Base-by-base conservation (phyloP, 2,113 vertebrate genomes). In the Cebidichthys violaceus region DNA sequence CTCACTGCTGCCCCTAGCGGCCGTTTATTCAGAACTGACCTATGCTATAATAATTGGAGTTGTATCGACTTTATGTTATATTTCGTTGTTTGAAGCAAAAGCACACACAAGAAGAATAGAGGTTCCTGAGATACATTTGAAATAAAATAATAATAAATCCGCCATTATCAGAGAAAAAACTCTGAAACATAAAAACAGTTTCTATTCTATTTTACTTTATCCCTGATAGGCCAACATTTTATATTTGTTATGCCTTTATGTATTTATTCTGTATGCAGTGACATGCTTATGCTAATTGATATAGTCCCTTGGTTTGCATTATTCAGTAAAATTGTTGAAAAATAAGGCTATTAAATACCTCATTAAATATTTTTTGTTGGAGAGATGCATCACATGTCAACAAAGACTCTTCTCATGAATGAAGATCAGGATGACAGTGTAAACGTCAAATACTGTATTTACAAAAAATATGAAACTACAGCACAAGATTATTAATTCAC, bases 361-460 rank as follows among this genome's bases (percentile, higher is more conserved):
- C 54, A 57, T 27, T 11, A 31, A 8, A 18, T 17, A 17, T 31
- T 31, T 18, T 31, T 17, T 41, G 50, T 54, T 54, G 20, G 20
- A 37, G 11, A 17, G 13, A 55, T 39, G 8, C 14, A 55, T 79
- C 18, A 22, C 18, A 29, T 11, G 9, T n/a, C 11, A 43, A 27
- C 33, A 65, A 13, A 54, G 15, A 70, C 5, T 67, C 6, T 9
- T 35, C 22, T 22, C 3, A 4, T 67, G 22, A 77, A 22, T 57
- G 18, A 65, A 69, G 7, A 50, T 33, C 9, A 57, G 4, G 9
- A 39, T 45, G 11, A 45, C 2, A n/a, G 3, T 20, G 47, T 78
- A 10, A n/a, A 57, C 27, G 22, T 45, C 17, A 22, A 75, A 84
- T 47, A 3, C 20, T 94, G 90, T 91, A 93, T 92, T 91, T 87